phyloP scores from a whole-genome alignment of 2,113 vertebrate genomes.

The Heptranchias perlo region DNA sequence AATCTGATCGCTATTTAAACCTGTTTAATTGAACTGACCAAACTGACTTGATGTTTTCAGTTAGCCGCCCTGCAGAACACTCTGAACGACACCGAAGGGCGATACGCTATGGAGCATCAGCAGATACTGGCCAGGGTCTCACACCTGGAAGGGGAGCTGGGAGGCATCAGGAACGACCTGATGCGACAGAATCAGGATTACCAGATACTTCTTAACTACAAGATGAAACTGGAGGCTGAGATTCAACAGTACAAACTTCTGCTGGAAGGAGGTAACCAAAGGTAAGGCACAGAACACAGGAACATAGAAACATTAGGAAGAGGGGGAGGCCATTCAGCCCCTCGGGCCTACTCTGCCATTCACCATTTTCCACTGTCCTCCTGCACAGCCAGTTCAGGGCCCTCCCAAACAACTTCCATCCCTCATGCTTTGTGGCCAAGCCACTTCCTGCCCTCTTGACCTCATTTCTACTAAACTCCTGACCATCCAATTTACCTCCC shows the following conservation, averaged over 20 bases:
- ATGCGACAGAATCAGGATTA: not conserved
- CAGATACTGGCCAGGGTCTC: no score
- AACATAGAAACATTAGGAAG: no score
- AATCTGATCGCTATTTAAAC: not conserved
- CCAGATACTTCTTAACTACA: not conserved
- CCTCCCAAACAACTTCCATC: no score
- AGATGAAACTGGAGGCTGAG: slow-evolving; percentile 39
- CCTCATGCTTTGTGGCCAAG: no score
- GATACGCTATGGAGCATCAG: not conserved
- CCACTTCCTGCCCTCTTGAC: no score
- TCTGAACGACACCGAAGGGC: not conserved
- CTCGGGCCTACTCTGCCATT: no score
- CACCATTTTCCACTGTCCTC: no score
- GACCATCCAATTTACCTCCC: no score
- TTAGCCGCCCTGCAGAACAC: not conserved
- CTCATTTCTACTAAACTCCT: no score
- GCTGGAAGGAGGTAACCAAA: not conserved
- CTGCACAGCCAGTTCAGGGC: no score
- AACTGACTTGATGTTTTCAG: not conserved
- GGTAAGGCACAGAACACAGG: not conserved
- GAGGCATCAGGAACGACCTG: not conserved
- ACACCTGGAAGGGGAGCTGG: not conserved
- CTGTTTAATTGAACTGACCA: not conserved
- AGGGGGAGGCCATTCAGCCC: no score
- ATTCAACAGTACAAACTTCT: not conserved